Percentiles rank a stretch among this genome's conserved stretches.
Evolutionary conservation across 2,888 invertebrate genomes (phyloP).

Genomic region (Chrysina gloriosa): DNA sequence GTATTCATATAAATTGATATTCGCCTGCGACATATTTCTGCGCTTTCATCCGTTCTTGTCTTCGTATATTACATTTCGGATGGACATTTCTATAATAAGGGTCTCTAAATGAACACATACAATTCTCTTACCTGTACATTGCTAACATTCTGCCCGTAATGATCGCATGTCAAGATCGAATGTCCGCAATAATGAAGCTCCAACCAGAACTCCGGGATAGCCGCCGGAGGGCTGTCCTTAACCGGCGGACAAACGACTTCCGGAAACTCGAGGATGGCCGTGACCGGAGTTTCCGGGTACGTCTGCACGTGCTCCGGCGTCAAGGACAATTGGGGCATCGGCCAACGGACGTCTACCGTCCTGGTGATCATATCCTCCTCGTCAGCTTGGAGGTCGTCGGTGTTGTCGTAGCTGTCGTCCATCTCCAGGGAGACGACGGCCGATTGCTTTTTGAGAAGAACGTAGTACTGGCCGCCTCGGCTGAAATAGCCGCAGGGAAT

Average conservation of each 20-base stretch:
- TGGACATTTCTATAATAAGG: too few species aligned
- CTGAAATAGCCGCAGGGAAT: conserved; percentile 80
- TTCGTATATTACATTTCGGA: too few species aligned
- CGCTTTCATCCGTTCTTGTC: too few species aligned
- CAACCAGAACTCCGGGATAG: conserved; percentile 78
- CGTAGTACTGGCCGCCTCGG: conserved; percentile 75
- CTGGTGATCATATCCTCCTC: conserved; percentile 62
- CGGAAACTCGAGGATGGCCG: conserved; percentile 80
- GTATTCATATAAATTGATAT: too few species aligned
- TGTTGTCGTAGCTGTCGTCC: conserved; percentile 45
- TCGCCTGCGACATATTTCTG: too few species aligned
- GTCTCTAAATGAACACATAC: not conserved
- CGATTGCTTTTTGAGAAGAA: conserved; percentile 65
- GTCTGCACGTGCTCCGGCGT: conserved; percentile 83
- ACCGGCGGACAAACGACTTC: conserved; percentile 77
- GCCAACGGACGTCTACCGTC: conserved; percentile 86
- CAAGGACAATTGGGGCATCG: conserved; percentile 75
- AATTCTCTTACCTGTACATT: conserved; percentile 15
- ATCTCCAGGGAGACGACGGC: conserved; percentile 46
- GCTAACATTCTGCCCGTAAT: conserved; percentile 51
- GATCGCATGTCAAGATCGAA: conserved; percentile 78
- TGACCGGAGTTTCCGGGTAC: conserved; percentile 79
- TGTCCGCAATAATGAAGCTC: conserved; percentile 85
- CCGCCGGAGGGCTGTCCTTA: conserved; percentile 67
- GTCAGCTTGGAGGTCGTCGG: conserved; percentile 58